phyloP scores from a whole-genome alignment of 2,797 vertebrate genomes.

The Denticeps clupeoides region DNA sequence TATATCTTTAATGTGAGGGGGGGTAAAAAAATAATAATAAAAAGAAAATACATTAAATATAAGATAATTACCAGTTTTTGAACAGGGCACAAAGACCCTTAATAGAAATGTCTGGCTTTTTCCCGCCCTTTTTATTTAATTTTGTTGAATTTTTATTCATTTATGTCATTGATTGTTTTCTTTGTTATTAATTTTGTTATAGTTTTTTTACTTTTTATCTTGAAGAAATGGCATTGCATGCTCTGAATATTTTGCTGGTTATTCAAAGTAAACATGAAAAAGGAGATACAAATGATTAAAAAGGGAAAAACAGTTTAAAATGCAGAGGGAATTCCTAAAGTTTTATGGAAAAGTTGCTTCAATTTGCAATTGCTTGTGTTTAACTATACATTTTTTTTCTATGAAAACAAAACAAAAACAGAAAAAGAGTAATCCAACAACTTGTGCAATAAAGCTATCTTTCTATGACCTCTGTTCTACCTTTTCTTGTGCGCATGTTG shows the following conservation, averaged over 20 bases:
- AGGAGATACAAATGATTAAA: slow-evolving; percentile 53
- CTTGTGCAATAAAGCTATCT: slow-evolving; percentile 99
- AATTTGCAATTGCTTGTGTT: slow-evolving; percentile 98
- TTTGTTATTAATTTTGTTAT: slow-evolving; percentile 61
- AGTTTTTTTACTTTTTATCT: slow-evolving; percentile 59
- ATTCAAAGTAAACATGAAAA: slow-evolving; percentile 64
- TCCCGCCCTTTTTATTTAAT: slow-evolving; percentile 42
- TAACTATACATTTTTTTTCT: slow-evolving; percentile 94
- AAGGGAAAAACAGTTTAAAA: slow-evolving; percentile 52
- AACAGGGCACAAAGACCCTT: slow-evolving; percentile 46
- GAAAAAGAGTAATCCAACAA: slow-evolving; percentile 86
- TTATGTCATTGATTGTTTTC: slow-evolving; percentile 61
- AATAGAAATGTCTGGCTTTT: slow-evolving; percentile 49
- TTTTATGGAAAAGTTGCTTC: slow-evolving; percentile 79
- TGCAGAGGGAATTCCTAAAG: slow-evolving; percentile 57
- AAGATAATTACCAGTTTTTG: slow-evolving; percentile 56
- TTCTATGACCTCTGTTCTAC: slow-evolving; percentile 66
- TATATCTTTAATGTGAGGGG: slow-evolving; percentile 67
- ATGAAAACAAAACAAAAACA: slow-evolving; percentile 68
- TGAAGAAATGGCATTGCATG: slow-evolving; percentile 82
- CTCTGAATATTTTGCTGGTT: slow-evolving; percentile 80
- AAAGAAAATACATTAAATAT: slow-evolving; percentile 47
- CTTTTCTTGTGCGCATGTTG: slow-evolving; percentile 41
- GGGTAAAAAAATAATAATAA: slow-evolving; percentile 37
- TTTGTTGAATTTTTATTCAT: slow-evolving; percentile 44